Percentiles rank a stretch among this genome's conserved stretches.
Conservation (phyloP, 2,888 invertebrate species). For the Pollenia griseotomentosa region DNA sequence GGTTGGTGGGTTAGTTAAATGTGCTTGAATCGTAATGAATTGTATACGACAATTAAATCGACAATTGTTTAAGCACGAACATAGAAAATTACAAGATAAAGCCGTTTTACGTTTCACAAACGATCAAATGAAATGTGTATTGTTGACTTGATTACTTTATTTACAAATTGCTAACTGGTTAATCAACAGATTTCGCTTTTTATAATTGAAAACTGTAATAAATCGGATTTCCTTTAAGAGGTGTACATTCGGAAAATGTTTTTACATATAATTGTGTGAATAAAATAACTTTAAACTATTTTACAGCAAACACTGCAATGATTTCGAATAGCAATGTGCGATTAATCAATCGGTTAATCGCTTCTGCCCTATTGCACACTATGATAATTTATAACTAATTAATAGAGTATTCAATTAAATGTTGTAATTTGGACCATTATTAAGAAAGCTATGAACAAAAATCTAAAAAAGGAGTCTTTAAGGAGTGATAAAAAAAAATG, state of each 20-base stretch:
- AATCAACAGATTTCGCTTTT: conserved; percentile 50
- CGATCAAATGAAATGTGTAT: conserved; percentile 23
- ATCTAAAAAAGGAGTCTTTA: too few relatives aligned
- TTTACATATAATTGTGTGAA: neutral
- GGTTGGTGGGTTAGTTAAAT: too few relatives aligned
- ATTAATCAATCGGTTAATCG: too few relatives aligned
- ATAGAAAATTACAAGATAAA: conserved; percentile 42
- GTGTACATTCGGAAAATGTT: neutral
- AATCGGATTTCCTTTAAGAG: conserved; percentile 49
- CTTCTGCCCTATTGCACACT: too few relatives aligned
- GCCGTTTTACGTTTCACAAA: conserved; percentile 29
- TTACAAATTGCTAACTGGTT: conserved; percentile 38
- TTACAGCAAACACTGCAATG: too few relatives aligned
- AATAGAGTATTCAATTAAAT: too few relatives aligned
- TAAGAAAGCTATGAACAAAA: too few relatives aligned
- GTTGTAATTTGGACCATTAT: too few relatives aligned
- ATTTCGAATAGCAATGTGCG: too few relatives aligned
- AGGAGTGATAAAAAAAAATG: too few relatives aligned
- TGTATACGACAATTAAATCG: conserved; percentile 19
- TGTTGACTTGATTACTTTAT: conserved; percentile 48
- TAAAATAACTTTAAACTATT: neutral
- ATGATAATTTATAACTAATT: too few relatives aligned
- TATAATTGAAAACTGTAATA: conserved; percentile 30
- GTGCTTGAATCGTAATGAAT: conserved; percentile 22
- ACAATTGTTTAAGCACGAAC: conserved; percentile 46